Evolutionary conservation across 2,797 vertebrate species (phyloP).

Genomic region (Pogonophryne albipinna): DNA sequence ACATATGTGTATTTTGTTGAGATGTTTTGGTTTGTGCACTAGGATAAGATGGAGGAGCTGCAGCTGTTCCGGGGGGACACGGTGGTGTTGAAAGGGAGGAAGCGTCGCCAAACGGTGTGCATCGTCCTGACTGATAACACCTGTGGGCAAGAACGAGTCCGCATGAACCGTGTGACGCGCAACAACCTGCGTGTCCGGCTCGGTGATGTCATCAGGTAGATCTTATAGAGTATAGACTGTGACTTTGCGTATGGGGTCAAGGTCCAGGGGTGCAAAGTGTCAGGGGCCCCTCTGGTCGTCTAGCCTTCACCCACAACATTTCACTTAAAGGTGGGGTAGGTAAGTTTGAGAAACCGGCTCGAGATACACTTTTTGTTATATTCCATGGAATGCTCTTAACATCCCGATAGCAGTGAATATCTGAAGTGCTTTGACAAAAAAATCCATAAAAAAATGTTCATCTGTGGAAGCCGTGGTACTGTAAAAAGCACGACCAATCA

Average conservation of each 20-base stretch:
- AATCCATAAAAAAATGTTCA: too few species aligned
- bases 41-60: conserved; percentile 86
- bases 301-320: too few species aligned
- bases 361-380: too few species aligned
- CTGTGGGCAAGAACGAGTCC: conserved; percentile 76
- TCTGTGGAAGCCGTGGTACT: too few species aligned
- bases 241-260: neutral
- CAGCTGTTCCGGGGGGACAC: conserved; percentile 87
- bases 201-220: conserved; percentile 85
- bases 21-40: neutral
- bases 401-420: too few species aligned
- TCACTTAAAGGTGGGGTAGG: too few species aligned
- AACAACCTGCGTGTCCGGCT: conserved; percentile 86
- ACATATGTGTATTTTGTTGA: neutral
- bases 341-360: too few species aligned
- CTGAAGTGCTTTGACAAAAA: too few species aligned
- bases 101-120: conserved; percentile 82
- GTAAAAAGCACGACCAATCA: too few species aligned
- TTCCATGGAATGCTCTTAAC: too few species aligned
- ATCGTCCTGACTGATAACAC: conserved; percentile 83
- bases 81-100: conserved; percentile 80
- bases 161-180: conserved; percentile 83
- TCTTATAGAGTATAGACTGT: neutral
- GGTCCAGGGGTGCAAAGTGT: too few species aligned
- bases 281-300: too few species aligned